A percentile compares a stretch with the other conserved stretches of the same genome.
Evolutionary conservation across 2,797 vertebrate species (phyloP).

Genomic region (Xiphophorus birchmanni): DNA sequence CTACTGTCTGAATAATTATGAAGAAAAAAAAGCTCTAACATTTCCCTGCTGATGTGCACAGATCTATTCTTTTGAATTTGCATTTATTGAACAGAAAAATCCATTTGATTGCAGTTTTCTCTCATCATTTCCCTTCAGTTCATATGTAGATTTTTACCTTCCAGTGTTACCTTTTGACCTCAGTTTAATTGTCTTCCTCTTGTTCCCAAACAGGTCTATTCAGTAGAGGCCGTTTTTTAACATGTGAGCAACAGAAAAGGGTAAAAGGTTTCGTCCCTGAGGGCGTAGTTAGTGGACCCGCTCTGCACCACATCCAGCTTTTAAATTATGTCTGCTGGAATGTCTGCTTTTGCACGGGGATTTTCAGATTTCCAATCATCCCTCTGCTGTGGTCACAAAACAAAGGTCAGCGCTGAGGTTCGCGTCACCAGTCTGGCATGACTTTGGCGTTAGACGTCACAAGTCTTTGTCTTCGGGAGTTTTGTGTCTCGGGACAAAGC

Average conservation of each 20-base stretch:
- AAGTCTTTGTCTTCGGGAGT: slow-evolving; percentile 64
- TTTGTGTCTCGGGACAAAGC: slow-evolving; percentile 75
- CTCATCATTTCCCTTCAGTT: slow-evolving; percentile 10
- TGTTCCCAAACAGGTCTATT: not conserved
- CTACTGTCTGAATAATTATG: not conserved
- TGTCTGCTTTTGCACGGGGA: slow-evolving; percentile 48
- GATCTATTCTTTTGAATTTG: not conserved
- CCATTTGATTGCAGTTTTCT: not conserved
- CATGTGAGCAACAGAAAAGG: not conserved
- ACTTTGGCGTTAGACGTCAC: slow-evolving; percentile 70
- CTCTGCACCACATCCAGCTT: slow-evolving; percentile 66
- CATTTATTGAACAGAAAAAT: not conserved
- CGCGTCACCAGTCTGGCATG: slow-evolving; percentile 73
- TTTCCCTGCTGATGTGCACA: not conserved
- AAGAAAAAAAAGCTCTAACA: not conserved
- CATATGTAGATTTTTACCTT: slow-evolving; percentile 18
- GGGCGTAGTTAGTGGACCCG: slow-evolving; percentile 14
- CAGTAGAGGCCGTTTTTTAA: not conserved
- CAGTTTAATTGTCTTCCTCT: not conserved
- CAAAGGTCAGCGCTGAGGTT: slow-evolving; percentile 59
- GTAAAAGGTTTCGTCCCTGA: slow-evolving; percentile 34
- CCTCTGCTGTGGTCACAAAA: slow-evolving; percentile 58
- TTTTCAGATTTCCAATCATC: slow-evolving; percentile 72
- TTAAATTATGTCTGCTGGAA: slow-evolving; percentile 76
- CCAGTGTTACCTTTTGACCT: slow-evolving; percentile 11